Percentiles rank a stretch among this genome's conserved stretches.
These are phyloP conservation scores for Euplexia lucipara DNA, from an alignment of 2,888 invertebrate genomes.

Conservation along the genomic window DNA sequence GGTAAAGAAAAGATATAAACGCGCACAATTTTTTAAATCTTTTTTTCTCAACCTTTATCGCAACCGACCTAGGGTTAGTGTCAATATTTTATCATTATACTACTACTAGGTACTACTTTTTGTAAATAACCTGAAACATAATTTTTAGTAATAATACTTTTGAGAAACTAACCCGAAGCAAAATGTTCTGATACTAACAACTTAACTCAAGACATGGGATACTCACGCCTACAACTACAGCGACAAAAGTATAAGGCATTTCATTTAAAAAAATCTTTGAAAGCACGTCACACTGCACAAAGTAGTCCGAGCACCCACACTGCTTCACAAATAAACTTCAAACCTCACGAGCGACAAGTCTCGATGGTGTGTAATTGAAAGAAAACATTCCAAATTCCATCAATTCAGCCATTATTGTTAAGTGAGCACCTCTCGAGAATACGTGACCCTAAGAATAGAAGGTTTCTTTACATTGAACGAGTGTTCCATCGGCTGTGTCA, in stretches of 20 bases:
- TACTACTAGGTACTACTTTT: not conserved
- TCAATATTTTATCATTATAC: not conserved
- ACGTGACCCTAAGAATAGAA: constrained; percentile 86
- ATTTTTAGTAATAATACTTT: not conserved
- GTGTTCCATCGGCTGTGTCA: constrained; percentile 77
- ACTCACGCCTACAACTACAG: constrained; percentile 20
- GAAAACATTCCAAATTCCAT: constrained; percentile 83
- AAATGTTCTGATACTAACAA: not conserved
- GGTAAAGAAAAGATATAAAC: constrained; percentile 67
- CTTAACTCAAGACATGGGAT: not conserved
- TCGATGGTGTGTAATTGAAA: constrained; percentile 80
- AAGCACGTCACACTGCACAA: constrained; percentile 34
- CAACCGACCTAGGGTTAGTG: too few species aligned
- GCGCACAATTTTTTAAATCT: constrained; percentile 33
- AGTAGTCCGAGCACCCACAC: constrained; percentile 47
- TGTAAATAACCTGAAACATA: not conserved
- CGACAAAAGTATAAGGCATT: constrained; percentile 8
- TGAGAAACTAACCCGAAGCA: not conserved
- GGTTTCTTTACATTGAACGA: constrained; percentile 71
- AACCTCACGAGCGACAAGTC: constrained; percentile 70
- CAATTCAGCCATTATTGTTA: constrained; percentile 76
- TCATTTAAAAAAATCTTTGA: constrained; percentile 25
- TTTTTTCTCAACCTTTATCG: too few species aligned
- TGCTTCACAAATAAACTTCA: constrained; percentile 63
- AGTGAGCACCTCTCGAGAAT: constrained; percentile 84